Percentiles rank a stretch among this genome's conserved stretches.
phyloP scores from a whole-genome alignment of 92 coral and sea anemone genomes.

The Diadumene lineata region DNA sequence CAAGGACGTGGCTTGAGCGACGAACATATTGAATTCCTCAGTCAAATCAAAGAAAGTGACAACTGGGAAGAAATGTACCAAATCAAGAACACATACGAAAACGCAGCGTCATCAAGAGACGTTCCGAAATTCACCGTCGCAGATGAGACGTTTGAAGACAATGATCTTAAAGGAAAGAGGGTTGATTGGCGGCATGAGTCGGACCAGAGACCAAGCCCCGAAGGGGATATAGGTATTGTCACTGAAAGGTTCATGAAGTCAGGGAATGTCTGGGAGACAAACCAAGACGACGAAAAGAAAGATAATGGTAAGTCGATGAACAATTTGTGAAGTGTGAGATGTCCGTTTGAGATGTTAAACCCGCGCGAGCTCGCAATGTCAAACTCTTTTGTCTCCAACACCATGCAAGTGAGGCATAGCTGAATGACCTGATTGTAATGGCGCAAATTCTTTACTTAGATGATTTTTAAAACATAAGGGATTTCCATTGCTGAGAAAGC shows the following conservation, averaged over 20 bases:
- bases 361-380: no score
- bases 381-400: no score
- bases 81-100: slow-evolving; percentile 58
- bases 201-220: slow-evolving; percentile 52
- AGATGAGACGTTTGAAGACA: slow-evolving; percentile 65
- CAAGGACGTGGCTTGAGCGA: slow-evolving; percentile 95
- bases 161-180: slow-evolving; percentile 47
- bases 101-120: slow-evolving; percentile 88
- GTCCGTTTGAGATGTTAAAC: no score
- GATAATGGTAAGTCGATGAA: slow-evolving; percentile 32
- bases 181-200: slow-evolving; percentile 68
- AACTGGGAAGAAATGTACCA: slow-evolving; percentile 84
- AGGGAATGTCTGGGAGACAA: slow-evolving; percentile 72
- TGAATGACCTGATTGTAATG: no score
- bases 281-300: slow-evolving; percentile 55
- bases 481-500: no score
- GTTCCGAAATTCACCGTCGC: slow-evolving; percentile 75
- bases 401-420: no score
- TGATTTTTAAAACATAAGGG: no score
- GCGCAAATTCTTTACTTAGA: no score
- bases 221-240: slow-evolving; percentile 82
- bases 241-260: slow-evolving; percentile 79
- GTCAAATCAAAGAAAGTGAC: slow-evolving; percentile 80
- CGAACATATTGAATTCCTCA: slow-evolving; percentile 88
- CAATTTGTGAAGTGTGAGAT: no score